Evolutionary conservation across 1,140 invertebrate genomes (phyloP).

Genomic region (Pollicipes pollicipes): DNA sequence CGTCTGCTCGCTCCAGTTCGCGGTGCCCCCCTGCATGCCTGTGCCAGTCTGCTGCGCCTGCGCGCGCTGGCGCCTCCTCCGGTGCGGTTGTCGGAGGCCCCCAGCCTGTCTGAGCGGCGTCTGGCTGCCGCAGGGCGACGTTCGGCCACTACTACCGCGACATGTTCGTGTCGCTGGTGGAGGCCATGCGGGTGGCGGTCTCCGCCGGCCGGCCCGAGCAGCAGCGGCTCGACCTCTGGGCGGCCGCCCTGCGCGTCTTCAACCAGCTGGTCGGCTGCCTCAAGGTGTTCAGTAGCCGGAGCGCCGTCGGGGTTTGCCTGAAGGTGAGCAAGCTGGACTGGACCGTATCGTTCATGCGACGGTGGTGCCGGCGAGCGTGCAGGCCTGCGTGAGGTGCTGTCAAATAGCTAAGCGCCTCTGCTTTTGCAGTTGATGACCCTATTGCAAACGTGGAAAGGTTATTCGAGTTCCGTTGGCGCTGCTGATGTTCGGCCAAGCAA

Average conservation of each 20-base stretch:
- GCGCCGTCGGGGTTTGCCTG: background rate
- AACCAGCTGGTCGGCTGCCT: background rate
- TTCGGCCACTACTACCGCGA: slow-evolving; percentile 32
- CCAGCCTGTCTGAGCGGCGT: slow-evolving; percentile 4
- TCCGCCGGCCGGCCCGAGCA: background rate
- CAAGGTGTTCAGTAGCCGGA: background rate
- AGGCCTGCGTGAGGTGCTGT: no score
- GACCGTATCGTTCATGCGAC: background rate
- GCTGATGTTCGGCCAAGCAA: no score
- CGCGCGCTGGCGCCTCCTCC: no score
- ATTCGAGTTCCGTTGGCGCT: no score
- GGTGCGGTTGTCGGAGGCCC: no score
- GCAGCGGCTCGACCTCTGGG: background rate
- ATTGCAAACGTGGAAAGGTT: no score
- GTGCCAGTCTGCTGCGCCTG: no score
- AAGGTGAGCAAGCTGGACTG: background rate
- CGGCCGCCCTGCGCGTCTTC: background rate
- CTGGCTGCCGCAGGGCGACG: slow-evolving; percentile 16
- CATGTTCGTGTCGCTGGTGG: slow-evolving; percentile 36
- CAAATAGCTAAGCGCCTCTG: no score
- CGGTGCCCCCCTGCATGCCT: no score
- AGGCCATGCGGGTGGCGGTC: background rate
- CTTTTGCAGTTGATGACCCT: no score
- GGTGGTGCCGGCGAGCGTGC: no score
- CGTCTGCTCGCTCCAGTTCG: no score